A percentile compares a stretch with the other conserved stretches of the same genome.
Evolutionary conservation across 2,113 vertebrate species (phyloP).

Genomic region (Dunckerocampus dactyliophorus): DNA sequence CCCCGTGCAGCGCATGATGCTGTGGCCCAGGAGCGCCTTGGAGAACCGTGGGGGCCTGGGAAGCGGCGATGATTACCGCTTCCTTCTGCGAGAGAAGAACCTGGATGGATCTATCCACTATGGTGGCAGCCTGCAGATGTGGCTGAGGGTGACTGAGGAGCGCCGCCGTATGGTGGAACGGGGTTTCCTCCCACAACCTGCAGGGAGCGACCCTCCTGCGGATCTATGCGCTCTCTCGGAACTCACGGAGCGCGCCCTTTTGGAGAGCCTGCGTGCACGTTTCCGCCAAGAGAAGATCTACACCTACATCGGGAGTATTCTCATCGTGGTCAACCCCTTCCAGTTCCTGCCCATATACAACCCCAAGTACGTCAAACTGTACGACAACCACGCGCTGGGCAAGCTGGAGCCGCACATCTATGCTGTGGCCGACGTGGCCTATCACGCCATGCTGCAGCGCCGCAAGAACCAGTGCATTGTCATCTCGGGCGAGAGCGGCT

Average conservation of each 20-base stretch:
- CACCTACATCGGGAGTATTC: conserved; percentile 91
- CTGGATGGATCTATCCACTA: conserved; percentile 94
- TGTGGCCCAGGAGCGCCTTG: conserved; percentile 90
- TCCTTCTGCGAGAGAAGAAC: conserved; percentile 93
- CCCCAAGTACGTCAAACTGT: conserved; percentile 96
- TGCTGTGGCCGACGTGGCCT: conserved; percentile 91
- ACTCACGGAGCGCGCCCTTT: conserved; percentile 85
- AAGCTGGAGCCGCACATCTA: conserved; percentile 94
- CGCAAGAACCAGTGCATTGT: conserved; percentile 91
- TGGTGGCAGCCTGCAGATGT: conserved; percentile 91
- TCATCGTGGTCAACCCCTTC: conserved; percentile 94
- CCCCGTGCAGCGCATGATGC: conserved; percentile 93
- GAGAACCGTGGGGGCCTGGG: conserved; percentile 81
- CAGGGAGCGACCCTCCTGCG: conserved; percentile 80
- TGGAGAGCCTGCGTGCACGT: conserved; percentile 88
- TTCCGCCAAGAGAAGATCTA: conserved; percentile 97
- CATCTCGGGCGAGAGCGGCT: conserved; percentile 94
- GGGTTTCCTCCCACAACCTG: conserved; percentile 90
- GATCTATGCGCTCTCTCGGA: conserved; percentile 88
- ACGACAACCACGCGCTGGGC: conserved; percentile 91
- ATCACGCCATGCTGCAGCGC: conserved; percentile 91
- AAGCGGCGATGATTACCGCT: conserved; percentile 88
- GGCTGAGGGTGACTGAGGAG: conserved; percentile 89
- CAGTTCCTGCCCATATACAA: conserved; percentile 97
- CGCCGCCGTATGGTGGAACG: conserved; percentile 86